Base-by-base conservation (phyloP, 2,797 vertebrate genomes). In the Myripristis murdjan region DNA sequence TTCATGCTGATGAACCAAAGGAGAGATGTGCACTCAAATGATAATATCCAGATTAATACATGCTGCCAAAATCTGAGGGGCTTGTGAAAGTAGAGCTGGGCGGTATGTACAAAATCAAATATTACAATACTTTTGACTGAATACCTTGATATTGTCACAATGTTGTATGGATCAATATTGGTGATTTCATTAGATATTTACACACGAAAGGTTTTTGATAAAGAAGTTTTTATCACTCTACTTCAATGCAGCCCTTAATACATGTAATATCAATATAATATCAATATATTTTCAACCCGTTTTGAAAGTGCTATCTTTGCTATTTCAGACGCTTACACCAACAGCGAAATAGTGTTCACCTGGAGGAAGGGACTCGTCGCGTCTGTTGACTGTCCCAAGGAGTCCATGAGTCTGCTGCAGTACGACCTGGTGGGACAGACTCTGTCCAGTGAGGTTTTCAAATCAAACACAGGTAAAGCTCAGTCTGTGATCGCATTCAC, bases 391-490 rank as follows among this genome's bases (percentile, higher is more conserved):
- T 89, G 95, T 77, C 95, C 95, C 1, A 75, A 90, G 41, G 95
- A 96, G 87, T 96, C 95, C 41, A 95, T 95, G 14, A 96, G 94
- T 85, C 89, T 96, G 43, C 89, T 96, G 67, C 94, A 95, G 84
- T 96, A 96, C 18, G 95, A 96, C 43, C 91, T 96, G 18, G 86
- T 95, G 28, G 92, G 91, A 35, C 92, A 95, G 77, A 91, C 70
- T 8, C 73, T 95, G 74, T 94, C 90, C 82, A 95, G 64, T 70
- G 89, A 95, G 88, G 89, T 89, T 20, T 87, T 92, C 59, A 93
- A 84, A 73, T 87, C 90, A 52, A 96, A 93, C 81, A 95, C 95
- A 91, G 95, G 95, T 95, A 89, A 82, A 1, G 2, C 37, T 57
- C 12, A 4, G 37, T 23, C 1, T 33, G 24, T 55, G 28, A 18